Percentiles rank a stretch among this genome's conserved stretches.
These are phyloP conservation scores for Onychostoma macrolepis DNA, from an alignment of 2,113 vertebrate genomes.

Conservation along the genomic window DNA sequence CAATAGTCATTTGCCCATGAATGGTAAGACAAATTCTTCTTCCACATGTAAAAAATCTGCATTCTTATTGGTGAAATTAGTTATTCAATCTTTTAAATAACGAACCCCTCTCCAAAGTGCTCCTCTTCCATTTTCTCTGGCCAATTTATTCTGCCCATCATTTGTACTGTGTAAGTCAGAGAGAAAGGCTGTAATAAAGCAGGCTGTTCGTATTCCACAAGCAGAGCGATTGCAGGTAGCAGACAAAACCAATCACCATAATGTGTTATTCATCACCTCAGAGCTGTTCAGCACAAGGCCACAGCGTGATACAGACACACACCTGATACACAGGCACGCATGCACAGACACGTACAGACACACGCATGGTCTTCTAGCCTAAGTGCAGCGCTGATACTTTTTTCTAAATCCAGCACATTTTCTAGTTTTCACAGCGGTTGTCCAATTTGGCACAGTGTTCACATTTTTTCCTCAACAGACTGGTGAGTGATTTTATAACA, in stretches of 20 bases:
- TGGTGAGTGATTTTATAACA: background rate
- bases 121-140: conserved; percentile 40
- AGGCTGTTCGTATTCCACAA: conserved; percentile 28
- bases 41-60: conserved; percentile 12
- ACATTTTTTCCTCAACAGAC: background rate
- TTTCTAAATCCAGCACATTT: conserved; percentile 2
- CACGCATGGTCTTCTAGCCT: background rate
- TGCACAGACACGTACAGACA: conserved; percentile 26
- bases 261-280: conserved; percentile 57
- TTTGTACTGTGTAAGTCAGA: conserved; percentile 12
- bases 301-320: conserved; percentile 19
- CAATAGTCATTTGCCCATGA: background rate
- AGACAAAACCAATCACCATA: conserved; percentile 47
- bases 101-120: conserved; percentile 27
- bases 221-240: conserved; percentile 46
- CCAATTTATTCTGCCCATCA: conserved; percentile 49
- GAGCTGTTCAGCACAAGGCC: conserved; percentile 10
- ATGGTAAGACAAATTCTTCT: background rate
- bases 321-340: conserved; percentile 12
- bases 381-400: background rate
- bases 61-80: conserved; percentile 28
- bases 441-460: background rate
- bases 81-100: conserved; percentile 38
- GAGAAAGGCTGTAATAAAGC: conserved; percentile 44
- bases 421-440: conserved; percentile 4